Conservation (phyloP, 2,113 vertebrate species). For the Zosterops pallidus region DNA sequence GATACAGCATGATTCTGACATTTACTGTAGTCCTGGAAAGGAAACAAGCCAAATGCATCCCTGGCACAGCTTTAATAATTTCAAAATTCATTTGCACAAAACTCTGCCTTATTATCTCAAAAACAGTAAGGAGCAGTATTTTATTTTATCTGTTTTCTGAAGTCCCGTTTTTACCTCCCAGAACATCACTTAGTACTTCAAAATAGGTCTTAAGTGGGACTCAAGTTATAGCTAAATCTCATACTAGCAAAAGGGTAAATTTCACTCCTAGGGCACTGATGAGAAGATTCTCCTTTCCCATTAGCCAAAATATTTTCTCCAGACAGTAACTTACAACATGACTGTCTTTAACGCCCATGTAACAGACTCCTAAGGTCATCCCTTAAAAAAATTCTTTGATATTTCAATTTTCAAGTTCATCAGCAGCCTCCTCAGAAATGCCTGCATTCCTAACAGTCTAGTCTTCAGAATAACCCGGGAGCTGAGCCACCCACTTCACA, state of each 20-base stretch:
- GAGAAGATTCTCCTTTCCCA: not conserved
- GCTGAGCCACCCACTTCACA: slow-evolving; percentile 22
- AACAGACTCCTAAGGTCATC: slow-evolving; percentile 15
- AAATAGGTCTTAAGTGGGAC: not conserved
- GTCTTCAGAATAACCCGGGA: not conserved
- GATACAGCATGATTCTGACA: not conserved
- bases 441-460: slow-evolving; percentile 30
- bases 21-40: slow-evolving; percentile 2
- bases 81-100: not conserved
- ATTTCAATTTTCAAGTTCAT: slow-evolving; percentile 43
- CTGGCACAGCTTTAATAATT: not conserved
- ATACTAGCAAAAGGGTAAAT: not conserved
- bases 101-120: not conserved
- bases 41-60: not conserved
- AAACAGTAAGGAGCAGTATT: not conserved
- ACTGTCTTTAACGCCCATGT: not conserved
- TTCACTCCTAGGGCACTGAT: not conserved
- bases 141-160: not conserved
- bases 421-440: slow-evolving; percentile 51
- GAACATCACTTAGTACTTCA: not conserved
- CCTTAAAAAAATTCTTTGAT: slow-evolving; percentile 19
- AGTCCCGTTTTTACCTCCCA: not conserved
- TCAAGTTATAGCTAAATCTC: not conserved
- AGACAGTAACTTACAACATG: not conserved
- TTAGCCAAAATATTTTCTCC: not conserved